A percentile compares a stretch with the other conserved stretches of the same genome.
Evolutionary conservation across 1,140 invertebrate genomes (phyloP).

Genomic region (Drosophila hydei): DNA sequence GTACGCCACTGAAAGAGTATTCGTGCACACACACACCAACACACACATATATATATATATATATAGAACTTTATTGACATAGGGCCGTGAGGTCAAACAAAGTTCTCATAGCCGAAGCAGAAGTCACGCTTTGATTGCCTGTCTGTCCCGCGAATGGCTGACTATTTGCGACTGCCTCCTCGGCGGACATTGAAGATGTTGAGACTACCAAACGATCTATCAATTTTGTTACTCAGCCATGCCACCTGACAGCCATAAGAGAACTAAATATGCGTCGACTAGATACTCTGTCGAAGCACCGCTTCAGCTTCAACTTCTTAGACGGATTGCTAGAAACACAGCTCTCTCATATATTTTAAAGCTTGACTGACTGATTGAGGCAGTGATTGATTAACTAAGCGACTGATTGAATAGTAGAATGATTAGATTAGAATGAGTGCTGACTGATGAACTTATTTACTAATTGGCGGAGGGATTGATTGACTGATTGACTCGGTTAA

Average conservation of each 20-base stretch:
- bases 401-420: not conserved
- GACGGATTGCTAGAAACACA: no score
- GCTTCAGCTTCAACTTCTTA: no score
- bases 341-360: no score
- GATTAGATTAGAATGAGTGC: no score
- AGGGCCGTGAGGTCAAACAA: conserved; percentile 40
- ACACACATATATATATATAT: not conserved
- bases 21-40: conserved; percentile 8
- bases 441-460: not conserved
- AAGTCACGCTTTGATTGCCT: conserved; percentile 67
- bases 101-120: conserved; percentile 28
- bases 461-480: not conserved
- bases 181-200: conserved; percentile 26
- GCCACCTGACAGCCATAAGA: conserved; percentile 34
- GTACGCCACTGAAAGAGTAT: conserved; percentile 35
- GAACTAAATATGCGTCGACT: not conserved
- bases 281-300: no score
- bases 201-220: conserved; percentile 36
- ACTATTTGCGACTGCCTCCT: conserved; percentile 25
- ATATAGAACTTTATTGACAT: conserved; percentile 21
- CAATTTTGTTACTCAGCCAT: conserved; percentile 24
- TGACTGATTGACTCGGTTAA: not conserved
- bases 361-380: not conserved
- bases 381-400: not conserved
- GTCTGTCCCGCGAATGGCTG: conserved; percentile 7